Evolutionary conservation across 2,797 vertebrate species (phyloP), one percentile per base, ranked within the genome.

Genomic region (Propithecus deckenii): DNA sequence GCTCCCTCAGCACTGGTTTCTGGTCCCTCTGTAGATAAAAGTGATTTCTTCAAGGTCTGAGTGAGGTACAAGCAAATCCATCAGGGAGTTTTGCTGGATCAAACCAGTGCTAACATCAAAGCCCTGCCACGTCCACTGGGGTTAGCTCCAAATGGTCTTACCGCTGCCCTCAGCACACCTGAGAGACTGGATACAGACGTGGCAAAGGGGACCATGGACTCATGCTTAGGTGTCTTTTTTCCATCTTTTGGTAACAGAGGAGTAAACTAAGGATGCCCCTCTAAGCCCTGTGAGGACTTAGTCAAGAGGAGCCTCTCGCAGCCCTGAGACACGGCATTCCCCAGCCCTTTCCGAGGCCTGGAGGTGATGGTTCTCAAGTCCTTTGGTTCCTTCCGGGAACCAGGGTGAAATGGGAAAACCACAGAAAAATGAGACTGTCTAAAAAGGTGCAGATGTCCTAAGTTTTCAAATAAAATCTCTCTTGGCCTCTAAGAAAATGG

Each of bases 141-240:
- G 59, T 61, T 41, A 32, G 57, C 23, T 72, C 48, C 46, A 22
- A 38, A 17, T 0, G 28, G 86, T 71, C 59, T 79, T 4, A 12
- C 43, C 0, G 0, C 13, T 65, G 48, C 61, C 8, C 32, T 13
- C 9, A 38, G 38, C 0, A 1, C 4, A 22, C 28, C 12, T 1
- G 10, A 50, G 86, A 85, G 2, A 10, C 41, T 48, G 48, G 11
- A 12, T 12, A 22, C 25, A 38, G 59, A 30, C 14, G 7, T 61
- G 25, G 20, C 23, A 41, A 11, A 38, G 35, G 83, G 43, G 41
- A 46, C 48, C 30, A 25, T 59, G 48, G 55, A 30, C 6, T 87
- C 41, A 38, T 7, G 32, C 41, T 35, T 32, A 35, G 48, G 55
- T 23, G 22, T n/a, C 18, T 91, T 61, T 83, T 83, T 67, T 7